Percentiles rank a stretch among this genome's conserved stretches.
phyloP scores from a whole-genome alignment of 2,888 invertebrate species.

The Phania funesta region DNA sequence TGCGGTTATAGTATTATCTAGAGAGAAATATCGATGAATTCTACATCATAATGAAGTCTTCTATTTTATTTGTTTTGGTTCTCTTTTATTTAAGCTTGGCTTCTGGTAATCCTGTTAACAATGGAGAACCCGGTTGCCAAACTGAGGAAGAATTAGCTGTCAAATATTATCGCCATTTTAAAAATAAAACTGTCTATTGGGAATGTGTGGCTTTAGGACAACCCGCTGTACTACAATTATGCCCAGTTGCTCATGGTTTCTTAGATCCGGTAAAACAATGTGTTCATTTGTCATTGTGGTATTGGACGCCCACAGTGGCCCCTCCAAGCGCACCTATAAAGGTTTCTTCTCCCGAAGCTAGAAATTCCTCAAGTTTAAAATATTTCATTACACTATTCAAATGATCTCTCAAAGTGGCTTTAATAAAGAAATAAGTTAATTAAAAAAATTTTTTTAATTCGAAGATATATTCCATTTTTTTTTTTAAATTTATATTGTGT shows the following conservation, averaged over 20 bases:
- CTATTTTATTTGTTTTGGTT: not conserved
- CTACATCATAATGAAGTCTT: not conserved
- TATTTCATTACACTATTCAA: too few relatives aligned
- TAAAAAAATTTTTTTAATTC: too few relatives aligned
- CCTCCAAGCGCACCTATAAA: slow-evolving; percentile 71
- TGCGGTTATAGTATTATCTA: not conserved
- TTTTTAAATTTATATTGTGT: too few relatives aligned
- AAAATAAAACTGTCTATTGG: slow-evolving; percentile 49
- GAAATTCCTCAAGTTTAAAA: not conserved
- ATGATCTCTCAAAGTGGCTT: too few relatives aligned
- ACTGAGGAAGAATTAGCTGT: slow-evolving; percentile 49
- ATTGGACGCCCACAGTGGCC: slow-evolving; percentile 69
- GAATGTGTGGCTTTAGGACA: slow-evolving; percentile 41
- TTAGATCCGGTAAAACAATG: slow-evolving; percentile 68
- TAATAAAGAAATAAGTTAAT: too few relatives aligned
- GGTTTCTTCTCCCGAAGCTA: not conserved
- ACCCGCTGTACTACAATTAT: slow-evolving; percentile 27
- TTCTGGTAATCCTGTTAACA: slow-evolving; percentile 1
- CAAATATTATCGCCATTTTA: slow-evolving; percentile 49
- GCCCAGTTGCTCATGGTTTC: slow-evolving; percentile 58
- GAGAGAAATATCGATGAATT: not conserved
- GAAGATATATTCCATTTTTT: too few relatives aligned
- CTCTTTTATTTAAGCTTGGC: not conserved
- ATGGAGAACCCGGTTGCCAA: slow-evolving; percentile 56
- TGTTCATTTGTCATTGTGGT: slow-evolving; percentile 71